Percentiles rank a stretch among this genome's conserved stretches.
phyloP scores from a whole-genome alignment of 2,888 invertebrate genomes.

The Pammene fasciana region DNA sequence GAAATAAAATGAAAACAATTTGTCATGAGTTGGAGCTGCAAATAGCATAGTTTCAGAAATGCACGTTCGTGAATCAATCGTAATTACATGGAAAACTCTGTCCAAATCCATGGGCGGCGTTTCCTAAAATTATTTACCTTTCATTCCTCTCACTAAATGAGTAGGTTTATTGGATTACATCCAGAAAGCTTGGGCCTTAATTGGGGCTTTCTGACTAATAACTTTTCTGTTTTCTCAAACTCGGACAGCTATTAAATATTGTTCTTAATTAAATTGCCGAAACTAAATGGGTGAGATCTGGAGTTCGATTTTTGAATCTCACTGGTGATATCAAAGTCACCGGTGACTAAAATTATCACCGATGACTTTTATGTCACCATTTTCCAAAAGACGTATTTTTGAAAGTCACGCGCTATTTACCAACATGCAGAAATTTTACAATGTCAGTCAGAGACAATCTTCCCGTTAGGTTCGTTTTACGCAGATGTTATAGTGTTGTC shows the following conservation, averaged over 20 bases:
- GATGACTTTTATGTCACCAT: no score
- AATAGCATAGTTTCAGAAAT: neutral
- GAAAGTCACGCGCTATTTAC: no score
- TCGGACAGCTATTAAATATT: conserved; percentile 79
- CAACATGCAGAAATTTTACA: no score
- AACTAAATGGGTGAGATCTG: conserved; percentile 64
- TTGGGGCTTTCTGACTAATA: conserved; percentile 81
- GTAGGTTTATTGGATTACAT: conserved; percentile 83
- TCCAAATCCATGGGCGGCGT: conserved; percentile 56
- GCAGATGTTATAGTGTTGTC: no score
- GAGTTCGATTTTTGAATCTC: no score
- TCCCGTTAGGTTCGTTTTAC: no score
- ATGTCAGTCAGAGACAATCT: no score
- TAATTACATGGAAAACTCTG: conserved; percentile 50
- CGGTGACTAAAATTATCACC: no score
- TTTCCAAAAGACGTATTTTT: no score
- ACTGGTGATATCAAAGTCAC: no score
- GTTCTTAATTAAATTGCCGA: conserved; percentile 74
- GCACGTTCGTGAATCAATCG: neutral
- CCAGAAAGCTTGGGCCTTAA: conserved; percentile 81
- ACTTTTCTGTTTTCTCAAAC: conserved; percentile 81
- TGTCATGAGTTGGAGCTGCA: neutral
- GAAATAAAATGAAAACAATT: no score
- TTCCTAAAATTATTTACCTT: conserved; percentile 80
- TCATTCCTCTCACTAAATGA: conserved; percentile 80